phyloP scores from a whole-genome alignment of 1,140 invertebrate species.

The Lanistes nyassanus region DNA sequence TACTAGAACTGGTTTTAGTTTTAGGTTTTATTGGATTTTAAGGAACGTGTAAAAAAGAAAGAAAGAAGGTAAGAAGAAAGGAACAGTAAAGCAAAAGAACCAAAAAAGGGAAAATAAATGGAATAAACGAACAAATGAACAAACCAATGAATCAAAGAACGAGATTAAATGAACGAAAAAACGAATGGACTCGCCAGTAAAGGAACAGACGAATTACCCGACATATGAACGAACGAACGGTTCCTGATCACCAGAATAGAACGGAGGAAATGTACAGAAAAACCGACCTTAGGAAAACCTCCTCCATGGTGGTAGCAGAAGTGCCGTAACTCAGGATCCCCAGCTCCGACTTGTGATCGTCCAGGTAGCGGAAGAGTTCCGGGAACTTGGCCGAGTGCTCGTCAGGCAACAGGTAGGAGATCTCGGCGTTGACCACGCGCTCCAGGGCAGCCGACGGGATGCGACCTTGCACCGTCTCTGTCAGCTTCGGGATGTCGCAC shows the following conservation, averaged over 20 bases:
- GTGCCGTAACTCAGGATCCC: constrained; percentile 80
- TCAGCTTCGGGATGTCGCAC: constrained; percentile 70
- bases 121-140: not conserved
- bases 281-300: constrained; percentile 83
- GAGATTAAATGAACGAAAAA: not conserved
- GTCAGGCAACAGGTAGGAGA: constrained; percentile 52
- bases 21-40: too few relatives aligned
- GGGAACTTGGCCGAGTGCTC: constrained; percentile 51
- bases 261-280: not conserved
- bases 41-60: too few relatives aligned
- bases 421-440: constrained; percentile 58
- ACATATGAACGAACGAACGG: not conserved
- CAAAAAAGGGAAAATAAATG: not conserved
- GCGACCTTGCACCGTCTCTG: constrained; percentile 41
- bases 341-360: constrained; percentile 71
- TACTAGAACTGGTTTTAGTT: too few relatives aligned
- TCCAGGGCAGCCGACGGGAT: constrained; percentile 56
- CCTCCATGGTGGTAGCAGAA: constrained; percentile 83
- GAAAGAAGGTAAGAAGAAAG: too few relatives aligned
- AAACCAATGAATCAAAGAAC: not conserved
- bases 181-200: not conserved
- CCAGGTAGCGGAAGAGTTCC: constrained; percentile 75
- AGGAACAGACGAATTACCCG: not conserved
- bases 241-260: not conserved
- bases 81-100: too few relatives aligned